Evolutionary conservation across 2,888 invertebrate genomes (phyloP).

Genomic region (Sesia bembeciformis): DNA sequence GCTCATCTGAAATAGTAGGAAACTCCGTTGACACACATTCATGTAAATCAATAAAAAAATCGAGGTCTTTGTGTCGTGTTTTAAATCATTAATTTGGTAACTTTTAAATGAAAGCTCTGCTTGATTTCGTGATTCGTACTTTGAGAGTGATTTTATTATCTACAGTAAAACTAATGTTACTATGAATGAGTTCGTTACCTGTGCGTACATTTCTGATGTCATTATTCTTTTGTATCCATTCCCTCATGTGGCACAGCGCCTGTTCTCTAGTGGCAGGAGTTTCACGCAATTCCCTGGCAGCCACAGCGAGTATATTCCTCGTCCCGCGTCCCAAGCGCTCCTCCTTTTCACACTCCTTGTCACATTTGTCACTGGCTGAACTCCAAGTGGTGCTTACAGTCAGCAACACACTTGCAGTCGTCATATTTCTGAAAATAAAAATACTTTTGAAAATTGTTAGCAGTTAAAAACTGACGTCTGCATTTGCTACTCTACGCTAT

Average conservation of each 20-base stretch:
- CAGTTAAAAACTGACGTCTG: no score
- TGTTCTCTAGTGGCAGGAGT: slow-evolving; percentile 77
- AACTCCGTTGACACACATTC: neutral
- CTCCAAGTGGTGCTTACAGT: slow-evolving; percentile 54
- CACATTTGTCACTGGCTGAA: slow-evolving; percentile 34
- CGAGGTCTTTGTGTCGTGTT: no score
- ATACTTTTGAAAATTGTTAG: no score
- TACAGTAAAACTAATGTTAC: neutral
- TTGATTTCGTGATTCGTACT: no score
- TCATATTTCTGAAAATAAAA: slow-evolving; percentile 28
- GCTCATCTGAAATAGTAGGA: slow-evolving; percentile 73
- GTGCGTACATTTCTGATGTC: slow-evolving; percentile 80
- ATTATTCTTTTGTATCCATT: slow-evolving; percentile 81
- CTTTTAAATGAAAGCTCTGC: no score
- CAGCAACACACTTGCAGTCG: slow-evolving; percentile 53
- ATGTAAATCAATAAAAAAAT: no score
- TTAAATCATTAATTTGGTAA: no score
- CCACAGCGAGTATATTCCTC: slow-evolving; percentile 58
- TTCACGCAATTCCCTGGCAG: slow-evolving; percentile 81
- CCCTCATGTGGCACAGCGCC: slow-evolving; percentile 76
- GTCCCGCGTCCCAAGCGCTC: slow-evolving; percentile 23
- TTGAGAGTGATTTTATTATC: neutral
- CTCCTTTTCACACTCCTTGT: slow-evolving; percentile 37
- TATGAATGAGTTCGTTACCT: slow-evolving; percentile 44
- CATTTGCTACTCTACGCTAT: no score